Conservation (phyloP, 2,888 invertebrate genomes). For the Gymnocheta viridis region DNA sequence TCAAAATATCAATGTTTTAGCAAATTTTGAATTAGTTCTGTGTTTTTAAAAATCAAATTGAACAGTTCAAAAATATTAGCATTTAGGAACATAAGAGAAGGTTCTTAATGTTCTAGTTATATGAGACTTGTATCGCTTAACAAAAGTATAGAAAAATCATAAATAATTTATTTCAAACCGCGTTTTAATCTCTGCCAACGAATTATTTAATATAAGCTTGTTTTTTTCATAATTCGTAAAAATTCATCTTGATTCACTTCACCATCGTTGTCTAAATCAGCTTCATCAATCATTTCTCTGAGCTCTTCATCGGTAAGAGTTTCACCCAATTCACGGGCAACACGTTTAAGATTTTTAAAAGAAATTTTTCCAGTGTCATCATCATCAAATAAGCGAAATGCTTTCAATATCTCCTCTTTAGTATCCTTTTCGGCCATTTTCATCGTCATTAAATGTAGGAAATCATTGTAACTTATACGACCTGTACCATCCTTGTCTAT, state of each 20-base stretch:
- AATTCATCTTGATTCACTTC: conserved; percentile 98
- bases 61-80: background rate
- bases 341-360: conserved; percentile 95
- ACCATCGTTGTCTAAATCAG: conserved; percentile 97
- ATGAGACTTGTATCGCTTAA: no score
- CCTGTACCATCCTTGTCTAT: conserved; percentile 94
- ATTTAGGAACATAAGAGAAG: background rate
- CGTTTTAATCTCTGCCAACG: background rate
- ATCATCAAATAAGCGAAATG: conserved; percentile 98
- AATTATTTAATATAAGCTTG: conserved; percentile 90
- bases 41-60: no score
- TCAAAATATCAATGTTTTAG: background rate
- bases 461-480: conserved; percentile 93
- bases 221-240: conserved; percentile 97
- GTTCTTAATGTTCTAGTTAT: no score
- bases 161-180: conserved; percentile 1
- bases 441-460: conserved; percentile 92
- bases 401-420: conserved; percentile 97
- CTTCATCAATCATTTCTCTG: conserved; percentile 98
- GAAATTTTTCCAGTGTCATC: conserved; percentile 98
- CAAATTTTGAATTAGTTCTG: no score
- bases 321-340: conserved; percentile 97
- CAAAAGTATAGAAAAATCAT: background rate
- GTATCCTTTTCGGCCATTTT: conserved; percentile 98
- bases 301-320: conserved; percentile 98